These are phyloP conservation scores for Nothura maculosa DNA, from an alignment of 2,797 vertebrate genomes.

Conservation along the genomic window DNA sequence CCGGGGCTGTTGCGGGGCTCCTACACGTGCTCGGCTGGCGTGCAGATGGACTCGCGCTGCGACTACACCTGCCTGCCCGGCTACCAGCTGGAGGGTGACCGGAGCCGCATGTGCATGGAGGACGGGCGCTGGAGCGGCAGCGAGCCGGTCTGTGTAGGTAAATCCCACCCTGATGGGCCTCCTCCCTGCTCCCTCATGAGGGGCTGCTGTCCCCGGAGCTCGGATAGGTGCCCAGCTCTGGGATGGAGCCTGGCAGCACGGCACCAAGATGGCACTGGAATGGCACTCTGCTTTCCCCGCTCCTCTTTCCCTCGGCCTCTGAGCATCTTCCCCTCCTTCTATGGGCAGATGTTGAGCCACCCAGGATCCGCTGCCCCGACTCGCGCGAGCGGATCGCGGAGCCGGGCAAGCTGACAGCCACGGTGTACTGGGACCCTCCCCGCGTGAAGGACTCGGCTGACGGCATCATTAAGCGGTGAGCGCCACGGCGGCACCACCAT, in stretches of 20 bases:
- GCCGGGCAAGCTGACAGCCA: slow-evolving; percentile 90
- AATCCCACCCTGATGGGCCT: slow-evolving; percentile 31
- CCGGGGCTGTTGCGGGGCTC: slow-evolving; percentile 87
- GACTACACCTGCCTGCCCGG: slow-evolving; percentile 89
- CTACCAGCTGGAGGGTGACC: slow-evolving; percentile 90
- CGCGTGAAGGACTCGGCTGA: slow-evolving; percentile 91
- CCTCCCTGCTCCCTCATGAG: neutral
- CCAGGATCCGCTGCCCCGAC: slow-evolving; percentile 93
- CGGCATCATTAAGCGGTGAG: slow-evolving; percentile 88
- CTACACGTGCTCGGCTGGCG: slow-evolving; percentile 89
- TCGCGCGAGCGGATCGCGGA: slow-evolving; percentile 92
- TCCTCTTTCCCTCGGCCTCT: too few relatives aligned
- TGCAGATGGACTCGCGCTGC: slow-evolving; percentile 91
- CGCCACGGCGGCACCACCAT: fast-evolving
- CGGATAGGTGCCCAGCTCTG: fast-evolving
- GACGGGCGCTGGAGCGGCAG: slow-evolving; percentile 88
- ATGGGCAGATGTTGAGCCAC: slow-evolving; percentile 91
- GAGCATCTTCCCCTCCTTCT: neutral
- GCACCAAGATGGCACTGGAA: fast-evolving
- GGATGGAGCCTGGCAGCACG: neutral
- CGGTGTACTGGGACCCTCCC: slow-evolving; percentile 91
- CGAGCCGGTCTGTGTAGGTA: slow-evolving; percentile 94
- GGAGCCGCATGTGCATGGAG: slow-evolving; percentile 88
- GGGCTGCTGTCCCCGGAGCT: fast-evolving
- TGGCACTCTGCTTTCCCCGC: neutral